phyloP scores from a whole-genome alignment of 2,888 invertebrate genomes.

The Strigamia maritima region DNA sequence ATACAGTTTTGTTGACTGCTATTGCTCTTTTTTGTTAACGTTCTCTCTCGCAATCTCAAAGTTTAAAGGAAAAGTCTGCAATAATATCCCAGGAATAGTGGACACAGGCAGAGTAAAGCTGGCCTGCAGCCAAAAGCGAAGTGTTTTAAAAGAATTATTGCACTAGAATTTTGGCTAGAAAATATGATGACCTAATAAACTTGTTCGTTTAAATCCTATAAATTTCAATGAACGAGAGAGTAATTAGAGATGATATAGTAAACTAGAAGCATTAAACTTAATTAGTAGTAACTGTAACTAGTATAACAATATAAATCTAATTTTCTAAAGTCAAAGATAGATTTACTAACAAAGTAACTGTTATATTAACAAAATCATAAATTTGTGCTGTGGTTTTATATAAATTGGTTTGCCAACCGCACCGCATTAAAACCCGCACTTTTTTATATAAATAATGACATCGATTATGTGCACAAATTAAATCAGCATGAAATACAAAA shows the following conservation, averaged over 20 bases:
- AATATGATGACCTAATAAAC: conserved; percentile 6
- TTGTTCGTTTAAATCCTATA: background rate
- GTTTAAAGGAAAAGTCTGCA: background rate
- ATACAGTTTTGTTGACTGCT: background rate
- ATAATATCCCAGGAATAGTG: background rate
- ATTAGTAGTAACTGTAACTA: background rate
- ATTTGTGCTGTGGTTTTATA: no score
- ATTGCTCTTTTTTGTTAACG: background rate
- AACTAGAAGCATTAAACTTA: background rate
- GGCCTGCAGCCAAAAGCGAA: background rate
- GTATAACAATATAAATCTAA: background rate
- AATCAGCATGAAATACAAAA: no score
- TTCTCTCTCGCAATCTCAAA: background rate
- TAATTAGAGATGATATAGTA: background rate
- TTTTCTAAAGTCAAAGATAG: no score
- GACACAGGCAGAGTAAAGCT: background rate
- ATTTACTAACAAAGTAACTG: no score
- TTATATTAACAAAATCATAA: no score
- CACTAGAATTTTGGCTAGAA: background rate
- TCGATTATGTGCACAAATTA: no score
- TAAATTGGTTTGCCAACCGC: no score
- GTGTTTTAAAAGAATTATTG: background rate
- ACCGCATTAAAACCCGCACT: no score
- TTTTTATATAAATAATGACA: no score
- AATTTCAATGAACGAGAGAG: background rate